Evolutionary conservation across 2,888 invertebrate genomes (phyloP).

Genomic region (Amorpha juglandis): DNA sequence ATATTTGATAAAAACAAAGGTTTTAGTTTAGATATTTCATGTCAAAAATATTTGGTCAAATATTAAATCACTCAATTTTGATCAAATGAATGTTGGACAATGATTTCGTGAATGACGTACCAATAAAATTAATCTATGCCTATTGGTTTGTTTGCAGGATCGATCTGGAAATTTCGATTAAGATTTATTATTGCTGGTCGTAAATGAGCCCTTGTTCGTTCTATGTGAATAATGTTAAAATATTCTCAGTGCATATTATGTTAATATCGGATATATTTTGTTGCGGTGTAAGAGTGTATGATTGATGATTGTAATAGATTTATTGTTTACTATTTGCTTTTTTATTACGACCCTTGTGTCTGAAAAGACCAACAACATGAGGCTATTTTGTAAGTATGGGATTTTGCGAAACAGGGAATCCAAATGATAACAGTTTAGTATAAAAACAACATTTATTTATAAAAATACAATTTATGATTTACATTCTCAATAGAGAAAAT

Average conservation of each 20-base stretch:
- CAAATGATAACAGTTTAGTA: conserved; percentile 26
- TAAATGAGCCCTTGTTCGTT: neutral
- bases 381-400: no score
- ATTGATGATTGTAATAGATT: conserved; percentile 1
- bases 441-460: conserved; percentile 65
- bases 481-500: conserved; percentile 77
- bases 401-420: no score
- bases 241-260: conserved; percentile 18
- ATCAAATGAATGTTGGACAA: no score
- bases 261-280: conserved; percentile 18
- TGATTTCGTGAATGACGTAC: no score
- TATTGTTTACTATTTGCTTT: conserved; percentile 24
- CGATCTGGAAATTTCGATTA: no score
- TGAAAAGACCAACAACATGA: no score
- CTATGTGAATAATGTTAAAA: neutral
- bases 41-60: no score
- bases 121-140: no score
- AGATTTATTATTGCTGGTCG: neutral
- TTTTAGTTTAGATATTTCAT: no score
- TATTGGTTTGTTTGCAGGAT: no score
- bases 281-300: conserved; percentile 20
- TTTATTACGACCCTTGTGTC: neutral
- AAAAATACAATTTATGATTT: conserved; percentile 71
- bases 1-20: no score
- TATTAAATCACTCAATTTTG: no score